Conservation (phyloP, 1,140 invertebrate genomes). For the Trachymyrmex septentrionalis region DNA sequence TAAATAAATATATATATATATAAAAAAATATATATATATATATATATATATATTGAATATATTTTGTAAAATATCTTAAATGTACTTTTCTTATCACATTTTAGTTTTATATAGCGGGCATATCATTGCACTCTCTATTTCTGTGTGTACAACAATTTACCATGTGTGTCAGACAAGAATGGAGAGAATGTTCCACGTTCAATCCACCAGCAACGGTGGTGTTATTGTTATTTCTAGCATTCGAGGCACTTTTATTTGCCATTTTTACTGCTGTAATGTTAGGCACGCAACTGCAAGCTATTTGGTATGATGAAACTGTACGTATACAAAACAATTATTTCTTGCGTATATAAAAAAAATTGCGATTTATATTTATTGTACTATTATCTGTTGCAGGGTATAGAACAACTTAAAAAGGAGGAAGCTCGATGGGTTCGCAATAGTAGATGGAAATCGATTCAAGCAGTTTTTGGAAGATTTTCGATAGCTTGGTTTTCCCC, state of each 20-base stretch:
- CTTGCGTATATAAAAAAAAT: background rate
- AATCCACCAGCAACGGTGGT: slow-evolving; percentile 98
- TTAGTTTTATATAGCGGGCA: slow-evolving; percentile 98
- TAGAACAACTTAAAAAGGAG: slow-evolving; percentile 98
- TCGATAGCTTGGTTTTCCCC: slow-evolving; percentile 98
- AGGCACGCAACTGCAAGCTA: slow-evolving; percentile 98
- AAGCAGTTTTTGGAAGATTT: slow-evolving; percentile 97
- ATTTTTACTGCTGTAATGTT: slow-evolving; percentile 99
- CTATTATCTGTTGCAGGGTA: slow-evolving; percentile 89
- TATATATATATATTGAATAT: too few relatives aligned
- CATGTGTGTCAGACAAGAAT: slow-evolving; percentile 97
- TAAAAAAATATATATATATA: too few relatives aligned
- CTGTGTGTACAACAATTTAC: slow-evolving; percentile 97
- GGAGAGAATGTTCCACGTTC: slow-evolving; percentile 97
- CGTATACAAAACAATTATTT: slow-evolving; percentile 74
- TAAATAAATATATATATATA: too few relatives aligned
- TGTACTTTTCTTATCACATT: slow-evolving; percentile 81
- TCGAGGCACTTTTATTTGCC: slow-evolving; percentile 98
- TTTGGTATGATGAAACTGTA: slow-evolving; percentile 99
- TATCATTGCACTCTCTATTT: slow-evolving; percentile 97
- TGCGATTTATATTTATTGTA: slow-evolving; percentile 15
- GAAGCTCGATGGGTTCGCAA: slow-evolving; percentile 96
- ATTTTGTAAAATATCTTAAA: background rate
- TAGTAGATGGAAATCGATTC: slow-evolving; percentile 97
- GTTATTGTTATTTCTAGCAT: slow-evolving; percentile 97